Conservation (phyloP, 2,113 vertebrate species). For the Struthio camelus region DNA sequence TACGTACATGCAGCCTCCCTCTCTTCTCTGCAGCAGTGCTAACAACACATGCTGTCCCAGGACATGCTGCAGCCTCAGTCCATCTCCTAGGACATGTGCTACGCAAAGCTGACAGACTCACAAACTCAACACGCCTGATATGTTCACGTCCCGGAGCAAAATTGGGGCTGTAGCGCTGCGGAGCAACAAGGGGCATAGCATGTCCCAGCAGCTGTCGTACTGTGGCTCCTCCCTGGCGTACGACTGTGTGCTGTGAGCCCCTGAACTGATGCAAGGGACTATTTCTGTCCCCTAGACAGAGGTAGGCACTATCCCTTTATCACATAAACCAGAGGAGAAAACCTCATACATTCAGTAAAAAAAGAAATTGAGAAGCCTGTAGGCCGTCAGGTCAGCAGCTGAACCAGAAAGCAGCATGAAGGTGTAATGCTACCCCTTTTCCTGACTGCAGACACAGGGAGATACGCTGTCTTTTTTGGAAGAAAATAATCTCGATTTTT, state of each 20-base stretch:
- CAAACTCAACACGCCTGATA: fast-evolving
- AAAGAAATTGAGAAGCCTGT: neutral
- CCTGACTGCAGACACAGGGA: neutral
- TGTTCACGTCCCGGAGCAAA: neutral
- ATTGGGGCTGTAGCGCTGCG: neutral
- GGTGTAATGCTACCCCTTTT: neutral
- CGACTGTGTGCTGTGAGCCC: neutral
- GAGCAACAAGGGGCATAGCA: fast-evolving
- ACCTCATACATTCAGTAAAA: neutral
- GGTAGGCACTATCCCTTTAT: neutral
- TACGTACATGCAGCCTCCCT: neutral
- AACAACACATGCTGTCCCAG: neutral
- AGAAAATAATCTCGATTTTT: neutral
- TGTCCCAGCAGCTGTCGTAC: neutral
- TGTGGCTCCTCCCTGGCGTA: fast-evolving
- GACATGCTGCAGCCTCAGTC: neutral
- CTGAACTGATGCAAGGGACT: neutral
- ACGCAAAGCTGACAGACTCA: neutral
- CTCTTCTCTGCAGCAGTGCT: neutral
- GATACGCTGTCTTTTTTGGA: neutral
- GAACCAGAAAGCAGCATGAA: neutral
- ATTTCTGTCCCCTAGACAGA: neutral
- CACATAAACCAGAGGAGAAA: neutral
- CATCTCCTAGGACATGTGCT: neutral
- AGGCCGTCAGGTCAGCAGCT: neutral